Evolutionary conservation across 2,113 vertebrate species (phyloP).

Genomic region (Numida meleagris): DNA sequence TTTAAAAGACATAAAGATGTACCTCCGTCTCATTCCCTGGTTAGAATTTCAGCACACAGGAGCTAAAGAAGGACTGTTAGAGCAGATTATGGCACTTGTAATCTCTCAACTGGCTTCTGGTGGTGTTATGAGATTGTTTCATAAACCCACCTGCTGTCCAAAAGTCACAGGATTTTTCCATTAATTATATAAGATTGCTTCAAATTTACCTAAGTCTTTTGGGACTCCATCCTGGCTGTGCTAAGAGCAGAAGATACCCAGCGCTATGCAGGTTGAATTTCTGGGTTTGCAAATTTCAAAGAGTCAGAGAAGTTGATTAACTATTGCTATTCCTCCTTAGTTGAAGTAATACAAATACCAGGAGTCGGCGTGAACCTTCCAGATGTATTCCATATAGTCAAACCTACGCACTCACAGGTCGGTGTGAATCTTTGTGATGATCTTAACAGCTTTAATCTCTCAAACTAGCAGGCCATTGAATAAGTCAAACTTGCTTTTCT

Average conservation of each 20-base stretch:
- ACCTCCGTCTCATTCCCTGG: background rate
- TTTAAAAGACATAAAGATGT: conserved; percentile 20
- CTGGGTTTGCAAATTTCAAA: background rate
- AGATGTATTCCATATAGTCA: background rate
- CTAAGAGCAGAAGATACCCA: background rate
- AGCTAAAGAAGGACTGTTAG: background rate
- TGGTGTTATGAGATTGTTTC: background rate
- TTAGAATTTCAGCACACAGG: background rate
- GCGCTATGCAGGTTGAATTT: background rate
- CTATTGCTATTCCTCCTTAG: background rate
- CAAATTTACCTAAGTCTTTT: conserved; percentile 4
- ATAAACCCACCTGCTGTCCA: conserved; percentile 25
- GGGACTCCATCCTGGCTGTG: background rate
- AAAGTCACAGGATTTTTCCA: conserved; percentile 24
- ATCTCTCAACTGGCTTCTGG: conserved; percentile 20
- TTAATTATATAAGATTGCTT: conserved; percentile 29
- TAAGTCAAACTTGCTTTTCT: background rate
- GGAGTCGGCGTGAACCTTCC: background rate
- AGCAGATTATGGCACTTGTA: conserved; percentile 11
- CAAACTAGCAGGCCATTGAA: background rate
- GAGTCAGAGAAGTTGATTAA: background rate
- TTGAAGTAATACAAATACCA: background rate
- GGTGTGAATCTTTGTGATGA: background rate
- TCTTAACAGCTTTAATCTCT: background rate
- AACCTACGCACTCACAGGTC: background rate